phyloP scores from a whole-genome alignment of 1,140 invertebrate genomes.

The Hycleus cichorii region DNA sequence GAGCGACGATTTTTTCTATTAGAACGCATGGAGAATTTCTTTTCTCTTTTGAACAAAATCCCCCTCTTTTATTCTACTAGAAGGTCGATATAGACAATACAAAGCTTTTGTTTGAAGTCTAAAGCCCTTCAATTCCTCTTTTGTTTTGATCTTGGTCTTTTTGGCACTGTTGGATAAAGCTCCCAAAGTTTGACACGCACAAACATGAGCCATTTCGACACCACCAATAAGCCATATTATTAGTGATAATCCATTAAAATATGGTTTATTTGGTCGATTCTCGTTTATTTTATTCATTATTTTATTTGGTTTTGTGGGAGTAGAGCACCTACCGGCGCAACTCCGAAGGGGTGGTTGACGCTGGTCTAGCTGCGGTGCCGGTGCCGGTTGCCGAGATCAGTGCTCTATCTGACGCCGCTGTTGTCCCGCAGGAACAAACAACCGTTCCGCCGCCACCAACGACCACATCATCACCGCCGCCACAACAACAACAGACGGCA shows the following conservation, averaged over 20 bases:
- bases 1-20: too few relatives aligned
- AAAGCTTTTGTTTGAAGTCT: too few relatives aligned
- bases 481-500: conserved; percentile 26
- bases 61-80: too few relatives aligned
- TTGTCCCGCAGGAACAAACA: conserved; percentile 32
- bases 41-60: too few relatives aligned
- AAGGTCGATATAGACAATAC: too few relatives aligned
- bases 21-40: too few relatives aligned
- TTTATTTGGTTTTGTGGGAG: conserved; percentile 29
- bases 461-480: conserved; percentile 18
- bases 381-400: conserved; percentile 38
- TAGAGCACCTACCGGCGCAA: conserved; percentile 42
- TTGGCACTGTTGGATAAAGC: too few relatives aligned
- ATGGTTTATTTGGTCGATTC: background rate
- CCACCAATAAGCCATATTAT: too few relatives aligned
- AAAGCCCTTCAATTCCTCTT: too few relatives aligned
- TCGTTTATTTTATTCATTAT: conserved; percentile 17
- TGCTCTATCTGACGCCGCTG: conserved; percentile 31
- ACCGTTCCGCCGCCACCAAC: conserved; percentile 16
- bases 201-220: conserved; percentile 14
- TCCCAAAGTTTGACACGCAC: conserved; percentile 15
- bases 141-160: too few relatives aligned
- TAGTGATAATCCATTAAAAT: background rate
- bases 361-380: conserved; percentile 38
- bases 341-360: conserved; percentile 41